phyloP scores from a whole-genome alignment of 2,888 invertebrate species.

The Alloplasta piceator region DNA sequence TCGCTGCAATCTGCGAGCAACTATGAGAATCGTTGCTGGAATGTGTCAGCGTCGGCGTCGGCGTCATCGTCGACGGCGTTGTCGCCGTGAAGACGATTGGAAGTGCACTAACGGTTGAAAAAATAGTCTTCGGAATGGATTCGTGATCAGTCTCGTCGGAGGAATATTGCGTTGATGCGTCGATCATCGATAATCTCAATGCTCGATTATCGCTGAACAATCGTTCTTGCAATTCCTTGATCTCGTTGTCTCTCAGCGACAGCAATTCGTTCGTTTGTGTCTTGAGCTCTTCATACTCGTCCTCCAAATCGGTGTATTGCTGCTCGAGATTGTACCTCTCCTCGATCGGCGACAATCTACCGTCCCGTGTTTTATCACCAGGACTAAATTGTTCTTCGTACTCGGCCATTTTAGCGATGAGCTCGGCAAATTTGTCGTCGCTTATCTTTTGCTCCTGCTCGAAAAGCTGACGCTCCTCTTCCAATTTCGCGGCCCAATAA shows the following conservation, averaged over 20 bases:
- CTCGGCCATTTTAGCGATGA: constrained; percentile 90
- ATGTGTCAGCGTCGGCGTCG: constrained; percentile 18
- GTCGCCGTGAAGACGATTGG: constrained; percentile 4
- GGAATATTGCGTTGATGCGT: constrained; percentile 51
- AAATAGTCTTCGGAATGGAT: constrained; percentile 21
- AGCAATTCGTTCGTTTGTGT: constrained; percentile 84
- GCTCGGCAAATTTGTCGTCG: constrained; percentile 90
- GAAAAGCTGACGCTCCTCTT: constrained; percentile 90
- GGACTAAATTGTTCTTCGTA: constrained; percentile 90
- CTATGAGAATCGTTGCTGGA: constrained; percentile 42
- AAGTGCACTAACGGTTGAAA: constrained; percentile 5
- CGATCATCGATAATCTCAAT: constrained; percentile 17
- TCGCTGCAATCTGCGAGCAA: constrained; percentile 6
- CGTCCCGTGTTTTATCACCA: constrained; percentile 82
- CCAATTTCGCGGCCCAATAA: constrained; percentile 92
- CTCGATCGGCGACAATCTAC: constrained; percentile 90
- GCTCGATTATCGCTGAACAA: constrained; percentile 55
- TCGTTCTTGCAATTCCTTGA: constrained; percentile 84
- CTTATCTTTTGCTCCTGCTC: constrained; percentile 90
- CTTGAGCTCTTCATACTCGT: constrained; percentile 87
- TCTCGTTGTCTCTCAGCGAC: constrained; percentile 85
- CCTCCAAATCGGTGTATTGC: constrained; percentile 88
- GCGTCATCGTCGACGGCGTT: constrained; percentile 3
- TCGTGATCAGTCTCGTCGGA: constrained; percentile 21
- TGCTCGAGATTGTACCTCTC: constrained; percentile 90